Base-by-base conservation (phyloP, 1,140 invertebrate species). In the Cydia splendana region DNA sequence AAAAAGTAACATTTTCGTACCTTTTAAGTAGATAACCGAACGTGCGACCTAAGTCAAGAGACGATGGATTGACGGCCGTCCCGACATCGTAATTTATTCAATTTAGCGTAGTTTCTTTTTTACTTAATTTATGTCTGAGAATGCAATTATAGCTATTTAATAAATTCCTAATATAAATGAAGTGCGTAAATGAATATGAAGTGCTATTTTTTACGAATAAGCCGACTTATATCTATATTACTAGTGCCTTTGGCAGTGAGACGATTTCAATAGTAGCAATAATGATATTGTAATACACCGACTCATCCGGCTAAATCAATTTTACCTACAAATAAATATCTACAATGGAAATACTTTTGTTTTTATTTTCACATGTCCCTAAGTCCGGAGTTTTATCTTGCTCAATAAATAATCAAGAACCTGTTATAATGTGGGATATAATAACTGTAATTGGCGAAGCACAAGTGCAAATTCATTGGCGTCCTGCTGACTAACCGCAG, bases 31-130 rank as follows among this genome's bases (percentile, higher is more conserved):
- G 87, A 90, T 89, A 91, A 87, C 88, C 86, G 89, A 92, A 90
- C 89, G 88, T 88, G 90, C 90, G 91, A 92, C 91, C 90, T 91
- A 90, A 92, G 91, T 93, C 91, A 92, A 88, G 86, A 86, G 86
- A 88, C 89, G 87, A 89, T 91, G 85, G 85, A 89, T 89, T 87
- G 85, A 90, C 91, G 90, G 90, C 90, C 89, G 91, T 92, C 90
- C 91, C 91, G 88, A 89, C 85, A 91, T 89, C 90, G 91, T 93
- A 93, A 92, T 91, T 93, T 92, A 92, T 93, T 93, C 84, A 91
- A 89, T 83, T 85, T 92, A 93, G 91, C 48, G 77, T 89, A 92
- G 86, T 88, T 88, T 88, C 84, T 88, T 91, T 89, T 82, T 90
- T 85, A 90, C 82, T 79, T 91, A 88, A 92, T 91, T 91, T 93